These are phyloP conservation scores for Sternotherus odoratus DNA, from an alignment of 2,797 vertebrate genomes.

Conservation along the genomic window DNA sequence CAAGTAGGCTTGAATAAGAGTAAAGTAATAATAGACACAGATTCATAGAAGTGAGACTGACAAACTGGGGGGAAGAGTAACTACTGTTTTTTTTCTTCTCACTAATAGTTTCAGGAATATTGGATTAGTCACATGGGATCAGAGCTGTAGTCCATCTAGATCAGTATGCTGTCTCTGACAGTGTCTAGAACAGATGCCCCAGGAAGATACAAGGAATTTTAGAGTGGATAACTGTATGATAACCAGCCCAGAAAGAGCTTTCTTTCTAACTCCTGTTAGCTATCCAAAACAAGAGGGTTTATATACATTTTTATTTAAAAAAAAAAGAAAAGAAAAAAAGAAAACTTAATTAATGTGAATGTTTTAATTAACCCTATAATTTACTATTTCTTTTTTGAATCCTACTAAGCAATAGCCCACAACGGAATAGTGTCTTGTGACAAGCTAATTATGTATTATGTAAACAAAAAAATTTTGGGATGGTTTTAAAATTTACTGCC, in stretches of 20 bases:
- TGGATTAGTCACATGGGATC: not conserved
- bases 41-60: conserved; percentile 42
- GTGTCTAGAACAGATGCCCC: not conserved
- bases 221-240: not conserved
- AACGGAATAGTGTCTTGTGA: not conserved
- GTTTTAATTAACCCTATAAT: not conserved
- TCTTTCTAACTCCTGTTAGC: not conserved
- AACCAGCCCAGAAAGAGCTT: not conserved
- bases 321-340: not conserved
- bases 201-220: not conserved
- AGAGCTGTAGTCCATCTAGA: not conserved
- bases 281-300: not conserved
- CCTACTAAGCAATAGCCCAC: not conserved
- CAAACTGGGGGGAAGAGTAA: conserved; percentile 1
- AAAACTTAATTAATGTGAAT: not conserved
- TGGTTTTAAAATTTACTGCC: not conserved
- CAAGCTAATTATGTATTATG: not conserved
- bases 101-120: not conserved
- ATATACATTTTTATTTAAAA: not conserved
- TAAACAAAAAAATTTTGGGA: not conserved
- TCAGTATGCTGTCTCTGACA: not conserved
- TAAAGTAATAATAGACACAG: conserved; percentile 25
- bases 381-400: not conserved
- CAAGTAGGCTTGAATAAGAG: conserved; percentile 54
- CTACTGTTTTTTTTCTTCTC: not conserved